Evolutionary conservation across 2,888 invertebrate genomes (phyloP).

Genomic region (Athalia rosae): DNA sequence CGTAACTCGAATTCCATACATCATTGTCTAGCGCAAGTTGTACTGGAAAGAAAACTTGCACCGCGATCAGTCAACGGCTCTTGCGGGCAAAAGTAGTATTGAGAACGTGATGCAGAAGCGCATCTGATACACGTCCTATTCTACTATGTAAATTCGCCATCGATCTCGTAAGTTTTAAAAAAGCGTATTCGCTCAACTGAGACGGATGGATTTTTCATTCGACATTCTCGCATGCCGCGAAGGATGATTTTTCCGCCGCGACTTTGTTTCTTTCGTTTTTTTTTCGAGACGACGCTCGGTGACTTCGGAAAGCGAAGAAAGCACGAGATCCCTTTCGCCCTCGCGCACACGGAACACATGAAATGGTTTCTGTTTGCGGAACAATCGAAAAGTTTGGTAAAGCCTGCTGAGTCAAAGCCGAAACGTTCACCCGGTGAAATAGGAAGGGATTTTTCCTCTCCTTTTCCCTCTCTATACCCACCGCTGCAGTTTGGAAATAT

Average conservation of each 20-base stretch:
- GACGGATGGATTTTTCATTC: no score
- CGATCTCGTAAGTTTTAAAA: no score
- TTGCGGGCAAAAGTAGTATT: no score
- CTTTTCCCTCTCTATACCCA: not conserved
- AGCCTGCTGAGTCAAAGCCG: slow-evolving; percentile 5
- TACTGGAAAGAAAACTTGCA: slow-evolving; percentile 1
- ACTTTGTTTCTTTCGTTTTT: no score
- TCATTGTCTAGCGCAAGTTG: not conserved
- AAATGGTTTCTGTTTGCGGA: slow-evolving; percentile 19
- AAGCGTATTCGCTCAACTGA: no score
- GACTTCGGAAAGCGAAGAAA: not conserved
- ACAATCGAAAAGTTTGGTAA: slow-evolving; percentile 37
- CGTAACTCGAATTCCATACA: no score
- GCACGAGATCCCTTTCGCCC: not conserved
- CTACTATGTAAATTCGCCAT: no score
- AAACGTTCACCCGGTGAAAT: not conserved
- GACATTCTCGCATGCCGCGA: no score
- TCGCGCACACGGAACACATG: slow-evolving; percentile 10
- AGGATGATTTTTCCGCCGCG: no score
- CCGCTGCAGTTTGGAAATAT: slow-evolving; percentile 22
- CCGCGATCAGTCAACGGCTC: not conserved
- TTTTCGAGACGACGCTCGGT: no score
- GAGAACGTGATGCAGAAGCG: no score
- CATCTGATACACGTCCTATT: no score
- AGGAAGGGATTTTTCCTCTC: not conserved